Conservation (phyloP, 64 coral and sea anemone species). For the Stichodactyla helianthus region DNA sequence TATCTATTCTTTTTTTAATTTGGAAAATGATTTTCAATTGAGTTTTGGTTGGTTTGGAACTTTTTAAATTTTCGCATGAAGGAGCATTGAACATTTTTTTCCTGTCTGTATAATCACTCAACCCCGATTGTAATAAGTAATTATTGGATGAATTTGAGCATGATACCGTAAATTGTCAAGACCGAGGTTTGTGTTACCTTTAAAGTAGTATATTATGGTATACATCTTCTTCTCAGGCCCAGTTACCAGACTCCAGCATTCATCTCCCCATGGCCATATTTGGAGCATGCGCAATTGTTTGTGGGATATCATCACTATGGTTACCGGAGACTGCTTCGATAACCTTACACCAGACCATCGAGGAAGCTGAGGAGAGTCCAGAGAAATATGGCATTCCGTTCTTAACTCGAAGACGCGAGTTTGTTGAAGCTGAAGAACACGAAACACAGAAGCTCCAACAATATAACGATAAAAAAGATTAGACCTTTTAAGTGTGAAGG, state of each 20-base stretch:
- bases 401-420: neutral
- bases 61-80: too few relatives aligned
- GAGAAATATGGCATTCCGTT: neutral
- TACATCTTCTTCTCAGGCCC: neutral
- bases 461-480: neutral
- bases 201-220: neutral
- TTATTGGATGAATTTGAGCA: too few relatives aligned
- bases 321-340: slow-evolving; percentile 9
- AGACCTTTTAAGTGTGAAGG: too few relatives aligned
- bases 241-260: slow-evolving; percentile 3
- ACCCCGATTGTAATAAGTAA: too few relatives aligned
- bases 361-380: neutral
- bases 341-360: slow-evolving; percentile 19
- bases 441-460: neutral
- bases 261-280: slow-evolving; percentile 14
- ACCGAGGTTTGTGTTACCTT: too few relatives aligned
- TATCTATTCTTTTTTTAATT: too few relatives aligned
- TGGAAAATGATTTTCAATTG: too few relatives aligned
- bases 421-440: neutral
- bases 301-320: slow-evolving; percentile 13
- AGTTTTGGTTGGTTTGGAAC: too few relatives aligned
- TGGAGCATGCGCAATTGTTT: neutral
- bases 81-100: too few relatives aligned
- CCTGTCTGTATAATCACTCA: too few relatives aligned
- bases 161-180: too few relatives aligned